Base-by-base conservation (phyloP, 2,797 vertebrate genomes). In the Geotrypetes seraphini region DNA sequence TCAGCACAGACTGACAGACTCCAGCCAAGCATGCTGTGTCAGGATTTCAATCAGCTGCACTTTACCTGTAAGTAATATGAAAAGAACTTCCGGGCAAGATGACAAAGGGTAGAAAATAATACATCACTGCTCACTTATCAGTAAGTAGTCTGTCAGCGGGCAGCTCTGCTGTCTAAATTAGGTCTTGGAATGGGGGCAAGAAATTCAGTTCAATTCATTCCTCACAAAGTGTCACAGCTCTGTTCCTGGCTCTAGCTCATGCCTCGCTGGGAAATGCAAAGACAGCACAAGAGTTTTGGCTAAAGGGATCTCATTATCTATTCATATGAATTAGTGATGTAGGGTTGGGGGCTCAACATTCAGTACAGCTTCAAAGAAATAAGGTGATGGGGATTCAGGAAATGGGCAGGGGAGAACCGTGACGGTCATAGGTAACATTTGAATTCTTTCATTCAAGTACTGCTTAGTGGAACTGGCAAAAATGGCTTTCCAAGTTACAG, bases 1-100 rank as follows among this genome's bases (percentile, higher is more conserved):
- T 39, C 35, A 16, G 45, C 31, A 47, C 22, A 65, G 65, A 47
- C 63, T 28, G 52, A 56, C 51, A 50, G 61, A 57, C 44, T 51
- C 42, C 39, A 25, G 53, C 49, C 41, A 52, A 22, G 27, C 7
- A 23, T 30, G 33, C 31, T 33, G 28, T 25, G 5, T 19, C 34
- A 60, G 53, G 28, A 17, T 31, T 60, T 56, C 40, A 33, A 18
- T 52, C 39, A 47, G 7, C 30, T 43, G 53, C 37, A 26, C 53
- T 61, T 52, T 38, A 45, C 45, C 53, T 71, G 40, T 39, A 33
- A 50, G 44, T 44, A 52, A 33, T 47, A 52, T 52, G 59, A 65
- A 72, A 5, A 46, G 54, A 43, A 67, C 62, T 68, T 63, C 3
- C 43, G 60, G 63, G 63, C 45, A 53, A 36, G 40, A 49, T 53